These are phyloP conservation scores for Mythimna loreyi DNA, from an alignment of 2,888 invertebrate species.

Conservation along the genomic window DNA sequence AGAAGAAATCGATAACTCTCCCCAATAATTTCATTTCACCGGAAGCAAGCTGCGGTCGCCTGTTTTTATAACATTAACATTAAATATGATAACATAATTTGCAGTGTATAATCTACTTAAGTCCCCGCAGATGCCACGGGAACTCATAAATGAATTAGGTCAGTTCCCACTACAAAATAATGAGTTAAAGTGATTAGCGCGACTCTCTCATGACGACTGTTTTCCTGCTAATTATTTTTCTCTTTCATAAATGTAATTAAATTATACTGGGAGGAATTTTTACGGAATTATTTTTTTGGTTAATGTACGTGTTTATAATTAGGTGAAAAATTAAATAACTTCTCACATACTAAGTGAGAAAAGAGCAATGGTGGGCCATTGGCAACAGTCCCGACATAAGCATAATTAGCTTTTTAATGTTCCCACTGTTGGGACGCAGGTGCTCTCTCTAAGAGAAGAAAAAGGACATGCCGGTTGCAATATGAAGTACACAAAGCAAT, in stretches of 20 bases:
- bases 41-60: neutral
- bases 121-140: slow-evolving; percentile 27
- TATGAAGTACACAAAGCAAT: too few relatives aligned
- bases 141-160: slow-evolving; percentile 61
- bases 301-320: neutral
- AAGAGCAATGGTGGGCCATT: too few relatives aligned
- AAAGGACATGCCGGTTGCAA: too few relatives aligned
- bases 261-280: neutral
- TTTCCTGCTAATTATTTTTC: slow-evolving; percentile 32
- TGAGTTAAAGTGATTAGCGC: slow-evolving; percentile 53
- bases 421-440: too few relatives aligned
- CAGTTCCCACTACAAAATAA: slow-evolving; percentile 58
- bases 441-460: too few relatives aligned
- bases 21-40: slow-evolving; percentile 2
- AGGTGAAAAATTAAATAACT: neutral
- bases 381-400: too few relatives aligned
- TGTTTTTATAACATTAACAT: slow-evolving; percentile 11
- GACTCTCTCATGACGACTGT: slow-evolving; percentile 37
- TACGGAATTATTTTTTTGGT: neutral
- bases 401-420: too few relatives aligned
- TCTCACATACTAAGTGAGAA: too few relatives aligned
- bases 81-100: slow-evolving; percentile 25
- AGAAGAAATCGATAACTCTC: neutral
- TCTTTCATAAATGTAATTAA: slow-evolving; percentile 22
- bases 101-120: slow-evolving; percentile 41